Evolutionary conservation across 2,888 invertebrate genomes (phyloP).

Genomic region (Pristionchus arcanus): DNA sequence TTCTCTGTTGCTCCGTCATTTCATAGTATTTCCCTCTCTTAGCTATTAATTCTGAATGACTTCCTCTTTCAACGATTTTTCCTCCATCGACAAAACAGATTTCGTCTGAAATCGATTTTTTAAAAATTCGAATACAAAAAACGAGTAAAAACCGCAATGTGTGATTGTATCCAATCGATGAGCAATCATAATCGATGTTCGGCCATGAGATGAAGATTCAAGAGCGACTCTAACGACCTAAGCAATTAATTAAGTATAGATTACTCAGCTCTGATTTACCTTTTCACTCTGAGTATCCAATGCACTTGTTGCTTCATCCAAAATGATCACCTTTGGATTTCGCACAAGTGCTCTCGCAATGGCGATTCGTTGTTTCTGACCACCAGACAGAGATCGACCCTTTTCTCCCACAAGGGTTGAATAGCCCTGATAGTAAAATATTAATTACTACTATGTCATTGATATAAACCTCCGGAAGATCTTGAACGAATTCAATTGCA

Average conservation of each 20-base stretch:
- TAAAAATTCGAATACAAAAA: background rate
- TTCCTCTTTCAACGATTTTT: slow-evolving; percentile 33
- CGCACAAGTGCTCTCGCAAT: slow-evolving; percentile 46
- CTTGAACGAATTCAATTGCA: slow-evolving; percentile 25
- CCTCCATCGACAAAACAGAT: slow-evolving; percentile 37
- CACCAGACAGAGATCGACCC: slow-evolving; percentile 47
- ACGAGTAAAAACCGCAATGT: background rate
- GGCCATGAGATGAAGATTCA: background rate
- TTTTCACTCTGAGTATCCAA: slow-evolving; percentile 47
- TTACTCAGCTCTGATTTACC: background rate
- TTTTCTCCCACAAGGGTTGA: slow-evolving; percentile 32
- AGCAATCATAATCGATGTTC: slow-evolving; percentile 3
- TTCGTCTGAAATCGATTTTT: background rate
- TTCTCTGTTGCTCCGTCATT: slow-evolving; percentile 15
- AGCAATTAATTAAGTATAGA: background rate
- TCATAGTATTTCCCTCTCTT: too few species aligned
- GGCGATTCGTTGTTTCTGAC: slow-evolving; percentile 49
- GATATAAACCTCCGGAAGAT: background rate
- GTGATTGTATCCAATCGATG: slow-evolving; percentile 40
- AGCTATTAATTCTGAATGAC: too few species aligned
- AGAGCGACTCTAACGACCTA: slow-evolving; percentile 11
- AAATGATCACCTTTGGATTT: background rate
- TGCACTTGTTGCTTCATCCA: slow-evolving; percentile 50
- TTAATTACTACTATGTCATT: too few species aligned
- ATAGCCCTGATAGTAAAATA: background rate